Conservation (phyloP, 2,113 vertebrate genomes). For the Vulpes lagopus region DNA sequence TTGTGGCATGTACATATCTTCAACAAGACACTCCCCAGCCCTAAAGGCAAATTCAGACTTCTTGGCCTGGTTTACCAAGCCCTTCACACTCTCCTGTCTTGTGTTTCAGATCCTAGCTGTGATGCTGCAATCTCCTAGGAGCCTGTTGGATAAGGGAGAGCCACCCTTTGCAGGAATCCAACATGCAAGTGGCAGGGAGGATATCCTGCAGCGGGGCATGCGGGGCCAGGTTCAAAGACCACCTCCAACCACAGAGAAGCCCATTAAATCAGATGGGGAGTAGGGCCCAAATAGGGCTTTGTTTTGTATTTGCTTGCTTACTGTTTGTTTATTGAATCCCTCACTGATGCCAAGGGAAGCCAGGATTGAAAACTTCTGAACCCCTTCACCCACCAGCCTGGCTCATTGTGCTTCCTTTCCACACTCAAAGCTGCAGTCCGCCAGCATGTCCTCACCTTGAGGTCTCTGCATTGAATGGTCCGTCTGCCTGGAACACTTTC, state of each 20-base stretch:
- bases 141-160: background rate
- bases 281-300: background rate
- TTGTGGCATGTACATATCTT: conserved; percentile 30
- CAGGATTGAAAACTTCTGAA: background rate
- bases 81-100: background rate
- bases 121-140: background rate
- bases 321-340: background rate
- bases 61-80: background rate
- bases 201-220: background rate
- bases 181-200: background rate
- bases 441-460: background rate
- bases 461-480: background rate
- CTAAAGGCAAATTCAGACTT: conserved; percentile 45
- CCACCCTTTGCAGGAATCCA: background rate
- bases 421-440: background rate
- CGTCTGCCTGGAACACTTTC: background rate
- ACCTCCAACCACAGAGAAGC: background rate
- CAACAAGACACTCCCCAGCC: conserved; percentile 28
- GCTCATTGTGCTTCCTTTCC: background rate
- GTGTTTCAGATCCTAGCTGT: background rate
- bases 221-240: background rate
- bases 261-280: background rate
- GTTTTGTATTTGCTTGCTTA: conserved; percentile 11
- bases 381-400: background rate
- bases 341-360: background rate